A percentile compares a stretch with the other conserved stretches of the same genome.
phyloP scores from a whole-genome alignment of 2,797 vertebrate species.

The Buphagus erythrorhynchus region DNA sequence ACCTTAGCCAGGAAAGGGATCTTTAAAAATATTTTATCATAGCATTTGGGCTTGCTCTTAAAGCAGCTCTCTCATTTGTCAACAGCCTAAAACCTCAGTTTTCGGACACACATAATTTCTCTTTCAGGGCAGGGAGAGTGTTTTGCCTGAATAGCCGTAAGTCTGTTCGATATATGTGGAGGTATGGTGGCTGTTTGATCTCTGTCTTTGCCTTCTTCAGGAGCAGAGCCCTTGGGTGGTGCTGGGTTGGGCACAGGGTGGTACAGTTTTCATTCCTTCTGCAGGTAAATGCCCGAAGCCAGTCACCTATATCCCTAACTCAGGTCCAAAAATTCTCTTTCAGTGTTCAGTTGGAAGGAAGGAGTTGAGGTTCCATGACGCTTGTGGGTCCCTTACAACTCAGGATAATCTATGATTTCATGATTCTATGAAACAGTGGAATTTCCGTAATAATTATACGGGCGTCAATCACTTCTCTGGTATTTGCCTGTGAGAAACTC shows the following conservation, averaged over 20 bases:
- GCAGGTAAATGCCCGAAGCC: neutral
- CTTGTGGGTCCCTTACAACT: neutral
- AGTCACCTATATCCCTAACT: neutral
- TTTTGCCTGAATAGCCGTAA: neutral
- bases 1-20: neutral
- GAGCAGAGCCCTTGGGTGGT: neutral
- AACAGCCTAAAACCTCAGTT: neutral
- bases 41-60: neutral
- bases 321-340: neutral
- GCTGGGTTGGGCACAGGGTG: neutral
- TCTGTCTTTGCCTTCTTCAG: neutral
- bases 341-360: neutral
- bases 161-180: neutral
- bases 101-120: neutral
- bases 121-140: neutral
- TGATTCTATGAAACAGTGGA: neutral
- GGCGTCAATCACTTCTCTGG: neutral
- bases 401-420: neutral
- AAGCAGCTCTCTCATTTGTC: neutral
- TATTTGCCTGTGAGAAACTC: constrained; percentile 25
- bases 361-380: neutral
- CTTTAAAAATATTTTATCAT: neutral
- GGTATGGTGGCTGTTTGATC: neutral
- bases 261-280: neutral
- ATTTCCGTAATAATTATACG: neutral